Evolutionary conservation across 2,888 invertebrate species (phyloP).

Genomic region (Polydrusus cervinus): DNA sequence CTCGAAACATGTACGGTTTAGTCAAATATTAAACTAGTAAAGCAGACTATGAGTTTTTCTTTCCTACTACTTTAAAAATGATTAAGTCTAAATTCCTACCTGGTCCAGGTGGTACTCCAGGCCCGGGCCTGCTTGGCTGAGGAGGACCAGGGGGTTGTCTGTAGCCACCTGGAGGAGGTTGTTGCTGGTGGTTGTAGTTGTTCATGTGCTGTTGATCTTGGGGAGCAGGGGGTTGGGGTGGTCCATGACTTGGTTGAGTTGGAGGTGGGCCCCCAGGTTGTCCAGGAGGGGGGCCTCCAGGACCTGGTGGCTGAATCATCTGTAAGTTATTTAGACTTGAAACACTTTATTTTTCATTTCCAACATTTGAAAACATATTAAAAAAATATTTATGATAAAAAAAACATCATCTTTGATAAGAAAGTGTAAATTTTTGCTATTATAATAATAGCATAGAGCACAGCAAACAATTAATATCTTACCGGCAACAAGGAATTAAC

Average conservation of each 20-base stretch:
- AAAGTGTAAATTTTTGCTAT: too few species aligned
- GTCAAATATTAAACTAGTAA: too few species aligned
- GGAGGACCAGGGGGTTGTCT: constrained; percentile 71
- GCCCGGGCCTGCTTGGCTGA: constrained; percentile 68
- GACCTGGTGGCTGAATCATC: constrained; percentile 54
- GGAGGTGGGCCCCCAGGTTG: constrained; percentile 66
- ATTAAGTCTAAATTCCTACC: constrained; percentile 8
- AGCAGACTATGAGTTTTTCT: too few species aligned
- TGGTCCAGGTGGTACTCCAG: constrained; percentile 73
- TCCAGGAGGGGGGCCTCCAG: constrained; percentile 65
- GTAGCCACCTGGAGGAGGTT: constrained; percentile 61
- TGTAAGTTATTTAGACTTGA: constrained; percentile 19
- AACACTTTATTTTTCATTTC: too few species aligned
- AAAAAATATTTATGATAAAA: too few species aligned
- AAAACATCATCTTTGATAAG: too few species aligned
- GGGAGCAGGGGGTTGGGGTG: constrained; percentile 62
- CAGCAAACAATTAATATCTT: constrained; percentile 69
- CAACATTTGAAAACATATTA: neutral
- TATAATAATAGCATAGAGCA: too few species aligned
- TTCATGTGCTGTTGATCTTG: constrained; percentile 70
- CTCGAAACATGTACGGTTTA: too few species aligned
- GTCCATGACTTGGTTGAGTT: constrained; percentile 63
- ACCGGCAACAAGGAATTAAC: constrained; percentile 92
- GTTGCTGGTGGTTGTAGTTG: constrained; percentile 70
- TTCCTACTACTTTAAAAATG: too few species aligned